Conservation (phyloP, 1,140 invertebrate genomes). For the Yoshiicerus persimilis region DNA sequence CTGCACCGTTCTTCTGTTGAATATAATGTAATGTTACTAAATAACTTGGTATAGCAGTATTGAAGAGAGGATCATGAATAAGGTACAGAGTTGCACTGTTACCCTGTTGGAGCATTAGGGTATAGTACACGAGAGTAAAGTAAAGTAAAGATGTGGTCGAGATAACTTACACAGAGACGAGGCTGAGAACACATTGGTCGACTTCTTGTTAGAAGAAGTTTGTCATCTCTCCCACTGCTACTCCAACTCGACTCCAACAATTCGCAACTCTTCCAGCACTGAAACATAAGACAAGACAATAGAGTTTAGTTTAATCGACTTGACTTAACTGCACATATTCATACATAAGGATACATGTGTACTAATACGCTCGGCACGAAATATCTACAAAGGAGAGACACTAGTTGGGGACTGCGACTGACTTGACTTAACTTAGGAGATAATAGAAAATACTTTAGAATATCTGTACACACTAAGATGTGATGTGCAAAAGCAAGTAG, state of each 20-base stretch:
- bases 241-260: constrained; percentile 68
- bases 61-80: background rate
- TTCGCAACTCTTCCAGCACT: constrained; percentile 80
- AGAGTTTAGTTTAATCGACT: background rate
- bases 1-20: background rate
- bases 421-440: background rate
- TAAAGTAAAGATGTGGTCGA: constrained; percentile 16
- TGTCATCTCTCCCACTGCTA: constrained; percentile 28
- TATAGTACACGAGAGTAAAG: background rate
- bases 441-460: background rate
- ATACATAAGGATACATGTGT: background rate
- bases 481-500: background rate
- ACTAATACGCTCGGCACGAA: background rate
- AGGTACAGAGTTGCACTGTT: background rate
- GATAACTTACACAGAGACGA: constrained; percentile 66
- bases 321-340: background rate
- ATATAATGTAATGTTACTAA: too few species aligned
- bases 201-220: constrained; percentile 17
- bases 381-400: background rate
- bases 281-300: constrained; percentile 46
- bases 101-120: background rate
- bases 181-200: constrained; percentile 43
- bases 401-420: too few species aligned
- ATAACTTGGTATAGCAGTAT: background rate
- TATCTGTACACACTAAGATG: background rate